These are phyloP conservation scores for Drosophila ogumai DNA, from an alignment of 1,140 invertebrate species.

Conservation along the genomic window DNA sequence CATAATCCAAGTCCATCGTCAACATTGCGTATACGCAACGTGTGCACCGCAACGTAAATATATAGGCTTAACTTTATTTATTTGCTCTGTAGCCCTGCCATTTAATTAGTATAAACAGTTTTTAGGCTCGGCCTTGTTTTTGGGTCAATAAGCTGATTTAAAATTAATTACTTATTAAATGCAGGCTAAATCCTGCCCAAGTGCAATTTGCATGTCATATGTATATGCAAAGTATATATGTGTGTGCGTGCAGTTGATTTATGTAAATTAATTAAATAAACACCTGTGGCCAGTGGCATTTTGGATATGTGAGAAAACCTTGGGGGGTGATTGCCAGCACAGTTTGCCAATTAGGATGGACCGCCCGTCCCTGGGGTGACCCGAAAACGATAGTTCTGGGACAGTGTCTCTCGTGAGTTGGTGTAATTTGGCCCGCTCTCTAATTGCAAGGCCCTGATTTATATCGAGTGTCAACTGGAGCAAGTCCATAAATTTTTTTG, in stretches of 20 bases:
- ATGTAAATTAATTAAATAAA: conserved; percentile 60
- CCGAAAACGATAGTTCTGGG: conserved; percentile 29
- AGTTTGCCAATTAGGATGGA: conserved; percentile 12
- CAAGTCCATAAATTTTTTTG: conserved; percentile 62
- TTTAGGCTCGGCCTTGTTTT: conserved; percentile 16
- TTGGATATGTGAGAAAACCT: conserved; percentile 6
- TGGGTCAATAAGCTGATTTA: conserved; percentile 49
- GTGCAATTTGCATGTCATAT: background rate
- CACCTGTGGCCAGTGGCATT: conserved; percentile 49
- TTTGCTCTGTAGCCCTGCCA: conserved; percentile 29
- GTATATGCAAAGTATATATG: too few relatives aligned
- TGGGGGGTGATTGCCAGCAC: background rate
- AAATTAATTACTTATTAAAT: conserved; percentile 63
- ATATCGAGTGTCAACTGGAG: conserved; percentile 56
- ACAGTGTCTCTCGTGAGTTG: conserved; percentile 41
- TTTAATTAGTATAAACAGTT: conserved; percentile 64
- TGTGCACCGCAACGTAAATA: conserved; percentile 38
- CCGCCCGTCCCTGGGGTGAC: background rate
- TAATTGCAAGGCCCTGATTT: conserved; percentile 58
- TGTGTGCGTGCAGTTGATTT: conserved; percentile 30
- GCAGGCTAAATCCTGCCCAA: conserved; percentile 10
- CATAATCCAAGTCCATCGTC: conserved; percentile 31
- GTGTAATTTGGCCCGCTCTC: conserved; percentile 30
- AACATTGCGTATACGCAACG: conserved; percentile 53
- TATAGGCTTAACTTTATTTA: conserved; percentile 33